These are phyloP conservation scores for Astur gentilis DNA, from an alignment of 2,113 vertebrate genomes.

Conservation along the genomic window DNA sequence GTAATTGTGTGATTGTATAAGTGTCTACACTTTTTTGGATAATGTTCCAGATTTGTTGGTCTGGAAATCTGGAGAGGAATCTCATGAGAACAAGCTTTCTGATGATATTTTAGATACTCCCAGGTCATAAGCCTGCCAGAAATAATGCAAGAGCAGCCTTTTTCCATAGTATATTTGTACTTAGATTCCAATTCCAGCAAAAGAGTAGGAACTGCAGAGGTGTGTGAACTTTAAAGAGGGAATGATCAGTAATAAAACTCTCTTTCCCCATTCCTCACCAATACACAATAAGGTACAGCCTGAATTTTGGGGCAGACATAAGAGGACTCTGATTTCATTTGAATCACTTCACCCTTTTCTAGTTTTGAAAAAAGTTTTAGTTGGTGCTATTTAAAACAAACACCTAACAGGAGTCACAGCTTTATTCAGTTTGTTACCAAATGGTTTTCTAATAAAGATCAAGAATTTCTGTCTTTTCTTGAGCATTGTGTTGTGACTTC, in stretches of 20 bases:
- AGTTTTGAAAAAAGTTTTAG: background rate
- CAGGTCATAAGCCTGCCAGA: background rate
- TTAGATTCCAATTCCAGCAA: background rate
- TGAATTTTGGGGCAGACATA: background rate
- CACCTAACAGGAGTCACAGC: background rate
- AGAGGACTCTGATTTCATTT: background rate
- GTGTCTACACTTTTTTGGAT: background rate
- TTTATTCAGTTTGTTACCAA: background rate
- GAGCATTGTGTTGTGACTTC: background rate
- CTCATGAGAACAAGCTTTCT: background rate
- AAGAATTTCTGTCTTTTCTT: background rate
- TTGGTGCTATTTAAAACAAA: background rate
- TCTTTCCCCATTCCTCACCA: background rate
- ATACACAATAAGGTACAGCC: background rate
- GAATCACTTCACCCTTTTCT: background rate
- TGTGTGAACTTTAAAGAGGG: background rate
- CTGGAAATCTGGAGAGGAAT: background rate
- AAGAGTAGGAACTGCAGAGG: background rate
- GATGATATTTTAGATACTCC: background rate
- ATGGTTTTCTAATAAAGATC: background rate
- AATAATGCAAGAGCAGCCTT: conserved; percentile 10
- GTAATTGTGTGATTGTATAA: background rate
- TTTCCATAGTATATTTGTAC: background rate
- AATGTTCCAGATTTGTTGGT: background rate
- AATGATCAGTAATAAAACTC: background rate